Evolutionary conservation across 2,888 invertebrate species (phyloP), one percentile per base, ranked within the genome.

Genomic region (Dione juno): DNA sequence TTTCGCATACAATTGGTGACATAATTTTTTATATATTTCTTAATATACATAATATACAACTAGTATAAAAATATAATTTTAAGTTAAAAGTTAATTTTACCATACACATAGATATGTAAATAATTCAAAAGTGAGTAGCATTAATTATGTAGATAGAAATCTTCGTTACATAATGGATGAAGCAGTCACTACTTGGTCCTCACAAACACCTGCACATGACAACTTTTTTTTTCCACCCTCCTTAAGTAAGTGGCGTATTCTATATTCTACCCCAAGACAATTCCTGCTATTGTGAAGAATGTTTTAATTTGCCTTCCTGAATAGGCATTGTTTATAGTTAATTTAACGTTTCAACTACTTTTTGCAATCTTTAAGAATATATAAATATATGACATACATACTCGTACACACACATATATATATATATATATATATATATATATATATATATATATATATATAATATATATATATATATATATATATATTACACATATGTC

Each of bases 221-320:
- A 14, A 40, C 13, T 50, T 50, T 14, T 59, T 64, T 50, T 64
- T 37, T 37, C 45, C 21, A 16, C 50, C 64, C 48, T 52, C 50
- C n/a, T 37, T 35, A 64, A 45, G 53, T 41, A 50, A 59, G 59
- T 35, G 28, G 3, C 28, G 28, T 40, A 43, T 52, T 41, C 61
- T 64, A 61, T 40, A 43, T 52, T 41, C 61, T 64, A 61, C 61
- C 45, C 48, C 50, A 66, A 69, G 66, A 71, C 71, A 71, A 69
- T 54, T 50, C 41, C 16, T 1, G 14, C 58, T 14, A 71, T 69
- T 72, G 72, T 72, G n/a, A 54, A 43, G 53, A 58, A 58, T 66
- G 61, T 69, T 72, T 72, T 72, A 72, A 69, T 72, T 72, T 69
- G 48, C 57, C 72, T 66, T 43, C 40, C 66, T 69, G 66, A 72